phyloP scores from a whole-genome alignment of 1,140 invertebrate genomes.

The Drosophila repletoides region DNA sequence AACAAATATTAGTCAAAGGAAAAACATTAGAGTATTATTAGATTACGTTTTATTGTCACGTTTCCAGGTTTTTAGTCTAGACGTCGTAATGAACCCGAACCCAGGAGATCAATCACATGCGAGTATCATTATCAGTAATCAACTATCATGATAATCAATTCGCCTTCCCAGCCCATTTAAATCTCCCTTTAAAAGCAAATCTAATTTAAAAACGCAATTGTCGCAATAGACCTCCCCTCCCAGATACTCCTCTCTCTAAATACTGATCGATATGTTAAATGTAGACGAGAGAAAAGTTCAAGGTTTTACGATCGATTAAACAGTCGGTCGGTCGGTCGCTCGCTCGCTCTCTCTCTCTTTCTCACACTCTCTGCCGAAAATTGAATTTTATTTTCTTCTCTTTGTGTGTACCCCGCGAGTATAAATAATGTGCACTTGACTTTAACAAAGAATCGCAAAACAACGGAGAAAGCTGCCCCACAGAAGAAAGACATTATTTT shows the following conservation, averaged over 20 bases:
- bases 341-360: background rate
- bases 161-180: background rate
- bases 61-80: background rate
- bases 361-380: background rate
- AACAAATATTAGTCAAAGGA: background rate
- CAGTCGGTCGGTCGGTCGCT: background rate
- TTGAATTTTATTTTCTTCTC: too few species aligned
- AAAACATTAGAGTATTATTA: background rate
- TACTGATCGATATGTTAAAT: slow-evolving; percentile 23
- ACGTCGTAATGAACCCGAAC: background rate
- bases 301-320: slow-evolving; percentile 35
- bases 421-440: slow-evolving; percentile 34
- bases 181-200: background rate
- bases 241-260: background rate
- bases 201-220: slow-evolving; percentile 26
- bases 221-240: background rate
- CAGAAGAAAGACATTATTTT: slow-evolving; percentile 8
- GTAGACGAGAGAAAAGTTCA: slow-evolving; percentile 32
- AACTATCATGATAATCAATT: slow-evolving; percentile 6
- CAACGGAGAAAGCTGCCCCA: slow-evolving; percentile 21
- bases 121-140: slow-evolving; percentile 2
- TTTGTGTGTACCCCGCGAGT: background rate
- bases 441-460: slow-evolving; percentile 32
- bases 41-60: background rate
- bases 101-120: background rate